Conservation (phyloP, 2,797 vertebrate genomes). For the Onychomys leucogaster region DNA sequence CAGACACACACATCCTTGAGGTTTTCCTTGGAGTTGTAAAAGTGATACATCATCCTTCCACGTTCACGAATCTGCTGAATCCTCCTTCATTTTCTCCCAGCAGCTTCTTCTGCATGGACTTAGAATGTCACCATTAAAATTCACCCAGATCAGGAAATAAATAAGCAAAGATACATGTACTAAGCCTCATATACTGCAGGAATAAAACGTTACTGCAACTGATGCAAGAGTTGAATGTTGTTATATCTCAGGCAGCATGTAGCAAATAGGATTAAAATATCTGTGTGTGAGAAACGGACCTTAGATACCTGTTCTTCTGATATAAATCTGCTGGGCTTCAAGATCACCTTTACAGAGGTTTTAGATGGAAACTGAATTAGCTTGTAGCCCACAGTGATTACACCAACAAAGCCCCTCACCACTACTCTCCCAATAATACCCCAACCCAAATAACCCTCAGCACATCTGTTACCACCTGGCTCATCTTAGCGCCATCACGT, state of each 20-base stretch:
- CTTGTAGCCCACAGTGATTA: neutral
- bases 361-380: neutral
- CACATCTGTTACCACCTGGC: accelerated
- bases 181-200: constrained; percentile 12
- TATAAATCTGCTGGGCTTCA: constrained; percentile 49
- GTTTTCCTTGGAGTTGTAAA: neutral
- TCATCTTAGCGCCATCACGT: neutral
- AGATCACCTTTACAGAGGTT: neutral
- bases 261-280: constrained; percentile 67
- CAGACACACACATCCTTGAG: neutral
- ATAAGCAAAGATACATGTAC: neutral
- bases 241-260: constrained; percentile 27
- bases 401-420: neutral
- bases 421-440: neutral
- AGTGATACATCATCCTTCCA: neutral
- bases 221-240: constrained; percentile 65
- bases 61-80: neutral
- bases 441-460: neutral
- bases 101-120: constrained; percentile 47
- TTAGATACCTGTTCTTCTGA: neutral
- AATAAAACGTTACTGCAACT: constrained; percentile 61
- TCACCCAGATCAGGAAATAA: neutral
- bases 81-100: constrained; percentile 35
- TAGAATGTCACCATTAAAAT: constrained; percentile 72
- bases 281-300: constrained; percentile 35